Conservation (phyloP, 1,140 invertebrate species). For the Megalonaias nervosa region DNA sequence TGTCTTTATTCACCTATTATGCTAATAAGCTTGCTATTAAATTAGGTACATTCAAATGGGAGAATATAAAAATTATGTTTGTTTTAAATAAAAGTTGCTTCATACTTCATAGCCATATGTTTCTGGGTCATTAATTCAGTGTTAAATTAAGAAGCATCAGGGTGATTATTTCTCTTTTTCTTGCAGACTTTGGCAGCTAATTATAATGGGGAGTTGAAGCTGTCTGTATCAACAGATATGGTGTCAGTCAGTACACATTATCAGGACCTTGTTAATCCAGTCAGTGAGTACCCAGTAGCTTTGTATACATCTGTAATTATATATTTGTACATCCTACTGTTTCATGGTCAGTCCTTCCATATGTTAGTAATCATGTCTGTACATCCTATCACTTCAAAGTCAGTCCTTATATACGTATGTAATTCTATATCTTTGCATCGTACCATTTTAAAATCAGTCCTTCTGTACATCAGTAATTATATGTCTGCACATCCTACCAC, state of each 20-base stretch:
- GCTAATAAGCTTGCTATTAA: no score
- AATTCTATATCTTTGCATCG: no score
- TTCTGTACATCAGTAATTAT: no score
- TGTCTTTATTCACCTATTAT: no score
- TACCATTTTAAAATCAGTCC: no score
- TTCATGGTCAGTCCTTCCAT: no score
- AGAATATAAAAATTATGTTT: not conserved
- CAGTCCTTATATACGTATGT: no score
- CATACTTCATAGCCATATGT: not conserved
- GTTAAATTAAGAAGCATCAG: not conserved
- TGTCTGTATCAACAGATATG: constrained; percentile 83
- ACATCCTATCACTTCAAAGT: no score
- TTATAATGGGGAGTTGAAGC: constrained; percentile 79
- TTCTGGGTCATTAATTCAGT: not conserved
- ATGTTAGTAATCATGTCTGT: no score
- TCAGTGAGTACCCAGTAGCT: constrained; percentile 15
- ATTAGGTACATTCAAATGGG: not conserved
- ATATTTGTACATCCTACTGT: no score
- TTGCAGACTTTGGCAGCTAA: constrained; percentile 78
- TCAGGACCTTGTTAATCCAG: constrained; percentile 73
- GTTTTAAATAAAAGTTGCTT: not conserved
- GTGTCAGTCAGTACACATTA: constrained; percentile 86
- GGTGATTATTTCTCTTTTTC: constrained; percentile 10
- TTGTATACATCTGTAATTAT: no score
- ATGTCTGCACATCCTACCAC: no score